Conservation (phyloP, 2,797 vertebrate species). For the Premnoplex brunnescens region DNA sequence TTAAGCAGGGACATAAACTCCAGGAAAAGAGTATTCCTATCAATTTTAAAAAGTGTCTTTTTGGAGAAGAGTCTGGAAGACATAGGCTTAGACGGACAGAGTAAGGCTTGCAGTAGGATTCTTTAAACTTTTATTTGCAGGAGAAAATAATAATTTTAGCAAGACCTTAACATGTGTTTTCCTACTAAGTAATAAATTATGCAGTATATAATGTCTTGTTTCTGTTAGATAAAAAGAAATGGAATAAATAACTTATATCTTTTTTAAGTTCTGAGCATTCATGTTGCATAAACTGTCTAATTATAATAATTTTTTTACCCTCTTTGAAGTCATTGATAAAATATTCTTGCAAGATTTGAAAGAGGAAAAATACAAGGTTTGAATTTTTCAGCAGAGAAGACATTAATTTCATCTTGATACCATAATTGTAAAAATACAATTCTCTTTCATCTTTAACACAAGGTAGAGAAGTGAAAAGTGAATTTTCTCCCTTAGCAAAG, state of each 20-base stretch:
- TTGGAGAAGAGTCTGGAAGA: neutral
- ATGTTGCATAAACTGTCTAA: neutral
- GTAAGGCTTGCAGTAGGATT: neutral
- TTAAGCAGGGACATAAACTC: neutral
- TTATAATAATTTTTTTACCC: neutral
- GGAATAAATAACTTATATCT: neutral
- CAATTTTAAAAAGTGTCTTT: neutral
- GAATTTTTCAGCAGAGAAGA: neutral
- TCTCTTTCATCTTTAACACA: constrained; percentile 50
- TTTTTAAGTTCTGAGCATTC: neutral
- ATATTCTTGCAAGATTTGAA: constrained; percentile 16
- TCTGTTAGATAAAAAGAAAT: neutral
- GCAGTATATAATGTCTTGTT: neutral
- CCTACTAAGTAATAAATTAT: constrained; percentile 12
- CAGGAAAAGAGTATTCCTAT: neutral
- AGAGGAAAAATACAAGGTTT: neutral
- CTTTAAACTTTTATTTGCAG: neutral
- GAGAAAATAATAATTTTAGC: neutral
- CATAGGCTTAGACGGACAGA: neutral
- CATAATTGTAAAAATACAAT: constrained; percentile 42
- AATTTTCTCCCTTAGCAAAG: constrained; percentile 5
- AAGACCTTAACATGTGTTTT: neutral
- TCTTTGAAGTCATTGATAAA: constrained; percentile 15
- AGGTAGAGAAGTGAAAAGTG: constrained; percentile 7
- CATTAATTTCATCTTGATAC: constrained; percentile 3